Evolutionary conservation across 2,113 vertebrate genomes (phyloP).

Genomic region (Oryctolagus cuniculus): mOryCun1.1 NC_091450.1:17062001-17062500

Average conservation of each 20-base stretch:
- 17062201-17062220: neutral
- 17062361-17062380: neutral
- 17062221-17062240: neutral
- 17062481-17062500: neutral
- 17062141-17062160: fast-evolving
- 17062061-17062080: neutral
- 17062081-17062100: neutral
- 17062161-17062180: fast-evolving
- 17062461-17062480: fast-evolving
- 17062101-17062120: fast-evolving
- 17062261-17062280: neutral
- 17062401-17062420: neutral
- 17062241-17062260: neutral
- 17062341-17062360: too few species aligned
- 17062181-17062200: neutral
- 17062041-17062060: neutral
- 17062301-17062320: neutral
- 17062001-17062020: too few species aligned
- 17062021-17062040: neutral
- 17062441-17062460: too few species aligned
- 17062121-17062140: neutral
- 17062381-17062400: neutral
- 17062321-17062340: neutral
- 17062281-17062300: neutral
- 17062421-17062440: neutral